These are phyloP conservation scores for Drosophila virilis DNA, from an alignment of 1,140 invertebrate species.

Conservation along the genomic window DNA sequence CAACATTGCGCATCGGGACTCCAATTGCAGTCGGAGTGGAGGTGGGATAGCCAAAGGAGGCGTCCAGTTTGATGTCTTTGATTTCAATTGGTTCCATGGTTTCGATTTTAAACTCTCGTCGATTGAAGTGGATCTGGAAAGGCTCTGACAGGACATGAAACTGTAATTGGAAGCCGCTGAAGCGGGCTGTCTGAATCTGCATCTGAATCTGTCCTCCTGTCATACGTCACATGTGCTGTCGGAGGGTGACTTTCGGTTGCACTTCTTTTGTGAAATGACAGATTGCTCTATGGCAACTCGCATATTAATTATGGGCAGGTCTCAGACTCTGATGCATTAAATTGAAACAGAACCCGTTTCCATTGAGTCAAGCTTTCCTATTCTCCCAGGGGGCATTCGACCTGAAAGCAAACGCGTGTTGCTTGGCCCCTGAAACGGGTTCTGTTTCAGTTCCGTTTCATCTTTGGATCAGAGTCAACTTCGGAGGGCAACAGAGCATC, in stretches of 20 bases:
- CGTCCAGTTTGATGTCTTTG: conserved; percentile 9
- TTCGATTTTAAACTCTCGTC: conserved; percentile 23
- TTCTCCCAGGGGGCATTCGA: conserved; percentile 3
- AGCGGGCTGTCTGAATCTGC: conserved; percentile 27
- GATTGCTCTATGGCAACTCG: conserved; percentile 40
- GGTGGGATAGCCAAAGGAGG: neutral
- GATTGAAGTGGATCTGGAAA: conserved; percentile 5
- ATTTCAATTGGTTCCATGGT: conserved; percentile 39
- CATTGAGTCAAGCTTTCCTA: conserved; percentile 2
- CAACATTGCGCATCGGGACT: conserved; percentile 21
- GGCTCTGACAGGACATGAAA: conserved; percentile 32
- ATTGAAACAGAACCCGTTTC: conserved; percentile 19
- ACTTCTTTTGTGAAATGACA: conserved; percentile 31
- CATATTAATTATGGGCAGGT: conserved; percentile 47
- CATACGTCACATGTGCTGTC: conserved; percentile 17
- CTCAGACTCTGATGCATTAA: neutral
- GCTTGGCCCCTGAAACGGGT: neutral
- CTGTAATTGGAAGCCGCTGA: conserved; percentile 51
- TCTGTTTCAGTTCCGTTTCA: conserved; percentile 14
- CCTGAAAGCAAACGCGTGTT: conserved; percentile 21
- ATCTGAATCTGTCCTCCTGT: conserved; percentile 22
- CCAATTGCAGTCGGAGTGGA: conserved; percentile 1
- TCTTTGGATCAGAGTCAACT: neutral
- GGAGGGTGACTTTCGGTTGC: conserved; percentile 18
- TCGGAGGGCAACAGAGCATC: neutral